Evolutionary conservation across 2,797 vertebrate genomes (phyloP).

Genomic region (Eospalax fontanierii): DNA sequence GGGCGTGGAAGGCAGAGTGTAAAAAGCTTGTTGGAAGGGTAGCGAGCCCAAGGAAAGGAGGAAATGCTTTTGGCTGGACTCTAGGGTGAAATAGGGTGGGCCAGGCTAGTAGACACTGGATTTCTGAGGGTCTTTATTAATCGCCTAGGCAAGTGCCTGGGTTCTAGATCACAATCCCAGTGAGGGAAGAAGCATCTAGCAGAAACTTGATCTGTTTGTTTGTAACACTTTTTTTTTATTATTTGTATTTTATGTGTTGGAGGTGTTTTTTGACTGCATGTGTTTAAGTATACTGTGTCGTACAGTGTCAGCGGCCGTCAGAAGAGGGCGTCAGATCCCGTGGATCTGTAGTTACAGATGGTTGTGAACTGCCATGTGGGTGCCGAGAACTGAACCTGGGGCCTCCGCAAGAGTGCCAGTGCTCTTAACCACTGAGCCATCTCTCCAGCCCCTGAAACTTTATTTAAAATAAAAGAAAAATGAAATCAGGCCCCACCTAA

Average conservation of each 20-base stretch:
- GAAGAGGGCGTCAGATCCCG: no score
- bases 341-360: no score
- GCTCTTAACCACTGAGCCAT: no score
- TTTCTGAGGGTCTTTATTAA: background rate
- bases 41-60: background rate
- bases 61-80: background rate
- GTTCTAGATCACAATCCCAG: background rate
- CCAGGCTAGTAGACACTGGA: background rate
- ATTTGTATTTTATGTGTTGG: no score
- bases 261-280: no score
- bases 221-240: no score
- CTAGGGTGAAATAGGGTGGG: background rate
- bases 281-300: no score
- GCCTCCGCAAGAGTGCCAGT: no score
- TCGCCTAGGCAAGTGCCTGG: background rate
- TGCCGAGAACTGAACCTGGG: no score
- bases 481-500: background rate
- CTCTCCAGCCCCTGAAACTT: background rate
- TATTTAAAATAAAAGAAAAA: slow-evolving; percentile 31
- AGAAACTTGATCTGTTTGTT: background rate
- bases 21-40: background rate
- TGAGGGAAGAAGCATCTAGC: background rate
- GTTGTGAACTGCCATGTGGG: no score
- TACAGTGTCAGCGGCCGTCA: no score
- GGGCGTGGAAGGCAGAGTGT: background rate